Conservation (phyloP, 2,797 vertebrate genomes). For the Syndactyla subalaris region DNA sequence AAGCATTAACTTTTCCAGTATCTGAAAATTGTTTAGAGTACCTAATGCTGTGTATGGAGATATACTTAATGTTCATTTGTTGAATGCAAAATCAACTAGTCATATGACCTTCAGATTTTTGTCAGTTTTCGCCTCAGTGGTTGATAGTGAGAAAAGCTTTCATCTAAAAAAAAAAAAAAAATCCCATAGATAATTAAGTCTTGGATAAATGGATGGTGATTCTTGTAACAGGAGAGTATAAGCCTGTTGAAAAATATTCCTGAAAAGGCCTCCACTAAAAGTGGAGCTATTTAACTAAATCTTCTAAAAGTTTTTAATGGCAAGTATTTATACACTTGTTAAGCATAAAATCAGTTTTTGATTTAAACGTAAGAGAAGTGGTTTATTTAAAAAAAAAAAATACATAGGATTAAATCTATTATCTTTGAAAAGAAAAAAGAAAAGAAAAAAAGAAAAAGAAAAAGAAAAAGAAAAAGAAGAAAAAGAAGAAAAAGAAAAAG, state of each 20-base stretch:
- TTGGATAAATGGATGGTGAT: background rate
- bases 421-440: no score
- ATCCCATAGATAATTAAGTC: background rate
- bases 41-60: background rate
- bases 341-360: background rate
- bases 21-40: background rate
- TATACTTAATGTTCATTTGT: background rate
- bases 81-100: background rate
- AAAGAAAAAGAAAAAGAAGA: no score
- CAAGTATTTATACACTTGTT: background rate
- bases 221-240: background rate
- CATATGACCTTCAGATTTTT: background rate
- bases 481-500: background rate
- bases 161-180: background rate
- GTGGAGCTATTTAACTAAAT: background rate
- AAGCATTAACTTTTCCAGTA: background rate
- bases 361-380: background rate
- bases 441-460: no score
- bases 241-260: background rate
- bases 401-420: background rate
- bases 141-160: background rate
- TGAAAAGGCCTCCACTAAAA: background rate
- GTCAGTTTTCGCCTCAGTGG: background rate
- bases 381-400: background rate
- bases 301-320: background rate